Evolutionary conservation across 2,113 vertebrate species (phyloP).

Genomic region (Myanophis thanlyinensis): DNA sequence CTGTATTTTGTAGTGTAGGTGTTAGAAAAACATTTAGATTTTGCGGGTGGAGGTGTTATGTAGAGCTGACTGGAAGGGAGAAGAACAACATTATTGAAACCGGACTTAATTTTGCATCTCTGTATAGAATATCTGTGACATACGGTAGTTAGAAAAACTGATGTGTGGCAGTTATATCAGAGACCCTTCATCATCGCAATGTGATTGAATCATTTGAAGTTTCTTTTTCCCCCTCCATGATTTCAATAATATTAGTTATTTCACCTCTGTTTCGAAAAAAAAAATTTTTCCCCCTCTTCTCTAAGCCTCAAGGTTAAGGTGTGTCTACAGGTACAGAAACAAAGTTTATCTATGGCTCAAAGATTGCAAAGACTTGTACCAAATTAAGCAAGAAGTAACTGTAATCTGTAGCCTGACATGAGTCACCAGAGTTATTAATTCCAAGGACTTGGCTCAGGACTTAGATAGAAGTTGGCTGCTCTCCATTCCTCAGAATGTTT

Average conservation of each 20-base stretch:
- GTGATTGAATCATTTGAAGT: background rate
- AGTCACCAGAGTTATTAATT: background rate
- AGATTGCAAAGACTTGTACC: background rate
- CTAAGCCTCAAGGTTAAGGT: background rate
- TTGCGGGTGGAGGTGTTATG: fast-evolving
- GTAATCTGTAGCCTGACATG: background rate
- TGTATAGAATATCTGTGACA: background rate
- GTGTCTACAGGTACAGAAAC: background rate
- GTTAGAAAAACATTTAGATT: background rate
- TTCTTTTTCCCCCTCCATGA: background rate
- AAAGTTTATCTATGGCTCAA: background rate
- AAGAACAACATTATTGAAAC: background rate
- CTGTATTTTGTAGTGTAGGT: background rate
- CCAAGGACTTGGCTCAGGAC: background rate
- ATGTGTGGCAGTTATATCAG: background rate
- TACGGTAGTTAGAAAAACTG: background rate
- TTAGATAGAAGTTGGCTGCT: background rate
- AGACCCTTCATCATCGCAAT: background rate
- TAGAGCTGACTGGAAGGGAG: background rate
- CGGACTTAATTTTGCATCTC: background rate
- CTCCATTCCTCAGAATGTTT: background rate
- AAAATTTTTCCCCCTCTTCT: background rate
- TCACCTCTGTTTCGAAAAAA: background rate
- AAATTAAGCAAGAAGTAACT: background rate
- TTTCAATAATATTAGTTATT: background rate